Evolutionary conservation across 2,888 invertebrate genomes (phyloP), one percentile per base, ranked within the genome.

Genomic region (Tupiocoris notatus): DNA sequence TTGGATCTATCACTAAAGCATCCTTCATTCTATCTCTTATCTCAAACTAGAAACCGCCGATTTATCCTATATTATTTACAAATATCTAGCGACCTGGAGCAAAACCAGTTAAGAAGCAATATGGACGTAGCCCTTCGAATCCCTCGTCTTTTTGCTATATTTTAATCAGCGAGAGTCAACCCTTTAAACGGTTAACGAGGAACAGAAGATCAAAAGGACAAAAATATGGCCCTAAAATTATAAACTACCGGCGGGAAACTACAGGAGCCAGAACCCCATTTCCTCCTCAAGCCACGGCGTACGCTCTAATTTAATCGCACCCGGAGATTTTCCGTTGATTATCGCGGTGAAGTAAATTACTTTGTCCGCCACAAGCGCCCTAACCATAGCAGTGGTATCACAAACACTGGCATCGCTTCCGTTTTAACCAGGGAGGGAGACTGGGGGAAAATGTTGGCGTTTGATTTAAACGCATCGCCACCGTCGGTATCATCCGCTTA

Each of bases 401-500:
- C 65, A 20, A 65, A 39, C 65, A 18, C 65, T 18, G 12, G 65
- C 65, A n/a, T n/a, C 25, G 17, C 39, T 3, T 7, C 39, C 39
- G 12, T 39, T 39, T 39, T 65, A 12, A 17, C 23, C 23, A 9
- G 23, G 64, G 23, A 22, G 65, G 24, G 39, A 39, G 39, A 12
- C 39, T 39, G 39, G 39, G 12, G 65, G 65, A 39, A 65, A 65
- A 65, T 39, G 65, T 65, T 24, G 65, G 65, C 65, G 39, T 65
- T 65, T 65, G 65, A 65, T 65, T 65, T 65, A 65, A 65, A 65
- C 65, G 65, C 65, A 24, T 65, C 39, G 25, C 65, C n/a, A n/a
- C n/a, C n/a, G n/a, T 16, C 39, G 65, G 25, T 65, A 65, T 65
- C 65, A 65, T 39, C 65, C 39, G 61, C 61, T 39, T 39, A 7